phyloP scores from a whole-genome alignment of 1,140 invertebrate genomes.

The Ectropis grisescens region DNA sequence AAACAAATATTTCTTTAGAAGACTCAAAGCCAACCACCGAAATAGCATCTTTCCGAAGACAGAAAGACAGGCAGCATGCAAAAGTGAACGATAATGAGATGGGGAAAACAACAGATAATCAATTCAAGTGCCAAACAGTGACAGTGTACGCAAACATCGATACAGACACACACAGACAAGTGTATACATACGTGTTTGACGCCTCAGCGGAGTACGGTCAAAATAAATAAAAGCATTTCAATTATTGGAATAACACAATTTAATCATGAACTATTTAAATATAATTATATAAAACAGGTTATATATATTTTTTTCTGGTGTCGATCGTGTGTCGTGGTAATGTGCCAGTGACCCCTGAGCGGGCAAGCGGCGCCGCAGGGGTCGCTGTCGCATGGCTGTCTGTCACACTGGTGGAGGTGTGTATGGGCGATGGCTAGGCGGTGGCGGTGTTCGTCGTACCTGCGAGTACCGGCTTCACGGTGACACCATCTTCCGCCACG shows the following conservation, averaged over 20 bases:
- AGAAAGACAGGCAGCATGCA: slow-evolving; percentile 50
- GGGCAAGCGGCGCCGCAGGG: slow-evolving; percentile 31
- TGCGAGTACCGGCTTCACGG: slow-evolving; percentile 52
- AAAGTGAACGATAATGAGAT: slow-evolving; percentile 51
- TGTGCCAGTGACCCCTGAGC: slow-evolving; percentile 51
- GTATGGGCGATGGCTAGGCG: slow-evolving; percentile 57
- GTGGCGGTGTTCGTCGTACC: slow-evolving; percentile 56
- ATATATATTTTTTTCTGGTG: slow-evolving; percentile 54
- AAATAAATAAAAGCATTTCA: slow-evolving; percentile 69
- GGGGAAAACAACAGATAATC: slow-evolving; percentile 30
- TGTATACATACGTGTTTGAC: slow-evolving; percentile 67
- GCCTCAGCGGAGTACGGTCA: slow-evolving; percentile 67
- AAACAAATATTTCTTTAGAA: too few relatives aligned
- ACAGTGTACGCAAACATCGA: slow-evolving; percentile 65
- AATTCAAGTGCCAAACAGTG: slow-evolving; percentile 53
- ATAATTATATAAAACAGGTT: slow-evolving; percentile 62
- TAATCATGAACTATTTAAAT: slow-evolving; percentile 66
- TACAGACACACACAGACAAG: slow-evolving; percentile 66
- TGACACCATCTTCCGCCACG: slow-evolving; percentile 46
- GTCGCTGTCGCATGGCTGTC: slow-evolving; percentile 50
- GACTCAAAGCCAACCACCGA: slow-evolving; percentile 11
- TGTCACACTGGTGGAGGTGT: slow-evolving; percentile 57
- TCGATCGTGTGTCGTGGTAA: slow-evolving; percentile 61
- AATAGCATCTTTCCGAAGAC: slow-evolving; percentile 13
- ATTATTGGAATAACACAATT: slow-evolving; percentile 69